Evolutionary conservation across 2,888 invertebrate species (phyloP), one percentile per base, ranked within the genome.

Genomic region (Phengaris arion): DNA sequence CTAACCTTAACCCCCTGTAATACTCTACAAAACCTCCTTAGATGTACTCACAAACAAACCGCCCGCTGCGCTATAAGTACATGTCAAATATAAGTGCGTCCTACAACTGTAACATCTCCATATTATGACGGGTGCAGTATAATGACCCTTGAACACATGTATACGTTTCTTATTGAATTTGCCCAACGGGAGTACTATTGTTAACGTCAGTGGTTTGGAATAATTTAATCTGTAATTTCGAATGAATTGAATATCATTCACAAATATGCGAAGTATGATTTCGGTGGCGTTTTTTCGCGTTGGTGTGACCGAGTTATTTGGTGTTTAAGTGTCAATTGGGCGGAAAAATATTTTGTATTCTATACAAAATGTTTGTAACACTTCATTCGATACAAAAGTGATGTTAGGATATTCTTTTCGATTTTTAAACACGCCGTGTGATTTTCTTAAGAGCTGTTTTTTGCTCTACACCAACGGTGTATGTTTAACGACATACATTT

Each of bases 71-170:
- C 83, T 78, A 6, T 48, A 92, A 90, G 85, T 87, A 86, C 87
- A 86, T 86, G 85, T 86, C 88, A 91, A 90, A 91, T 87, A 85
- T 68, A 10, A 82, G 83, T 85, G 86, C 84, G 83, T 83, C 82
- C 83, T 85, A 84, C 85, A 85, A 87, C 79, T 83, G 82, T 83
- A 74, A 35, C 35, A 35, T 81, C 85, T 86, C 84, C 82, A 82
- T 87, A 88, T 86, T 88, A 88, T 89, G 89, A 88, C 87, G 89
- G 85, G 85, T 86, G 87, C 75, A 79, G 87, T 75, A 79, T 80
- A 80, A 85, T 83, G 82, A 84, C 84, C 82, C 93, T 93, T 83
- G 87, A 91, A 90, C 93, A 93, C 93, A 93, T 93, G 93, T 83
- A 84, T 87, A 87, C 86, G 88, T 89, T 88, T 88, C 91, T 89